Conservation (phyloP, 2,797 vertebrate species). For the Pseudochaenichthys georgianus region DNA sequence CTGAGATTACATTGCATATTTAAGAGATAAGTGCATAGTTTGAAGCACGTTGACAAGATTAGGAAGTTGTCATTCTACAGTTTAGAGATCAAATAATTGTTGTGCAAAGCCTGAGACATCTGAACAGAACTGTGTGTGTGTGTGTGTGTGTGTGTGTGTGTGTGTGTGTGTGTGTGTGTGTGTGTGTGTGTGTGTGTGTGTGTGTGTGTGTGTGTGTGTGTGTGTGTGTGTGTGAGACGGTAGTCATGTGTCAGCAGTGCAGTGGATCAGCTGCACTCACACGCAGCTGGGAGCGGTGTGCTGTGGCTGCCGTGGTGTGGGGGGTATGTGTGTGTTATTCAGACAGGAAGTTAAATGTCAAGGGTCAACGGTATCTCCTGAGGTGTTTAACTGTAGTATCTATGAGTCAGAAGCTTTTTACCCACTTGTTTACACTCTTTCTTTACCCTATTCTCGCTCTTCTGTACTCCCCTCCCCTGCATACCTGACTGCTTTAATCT, state of each 20-base stretch:
- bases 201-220: background rate
- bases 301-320: background rate
- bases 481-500: background rate
- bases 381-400: constrained; percentile 5
- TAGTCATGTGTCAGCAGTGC: constrained; percentile 54
- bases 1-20: no score
- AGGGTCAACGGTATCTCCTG: constrained; percentile 15
- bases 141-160: no score
- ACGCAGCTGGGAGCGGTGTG: constrained; percentile 52
- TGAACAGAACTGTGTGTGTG: no score
- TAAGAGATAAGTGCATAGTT: no score
- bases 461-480: background rate
- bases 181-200: background rate
- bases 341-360: constrained; percentile 34
- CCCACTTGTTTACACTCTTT: no score
- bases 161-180: no score
- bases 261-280: constrained; percentile 68
- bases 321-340: background rate
- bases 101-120: no score
- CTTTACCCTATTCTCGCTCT: background rate
- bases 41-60: no score
- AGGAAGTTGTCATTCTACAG: no score
- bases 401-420: background rate
- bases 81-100: no score
- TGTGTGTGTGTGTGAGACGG: background rate